Conservation (phyloP, 1,140 invertebrate species). For the Ips nitidus region DNA sequence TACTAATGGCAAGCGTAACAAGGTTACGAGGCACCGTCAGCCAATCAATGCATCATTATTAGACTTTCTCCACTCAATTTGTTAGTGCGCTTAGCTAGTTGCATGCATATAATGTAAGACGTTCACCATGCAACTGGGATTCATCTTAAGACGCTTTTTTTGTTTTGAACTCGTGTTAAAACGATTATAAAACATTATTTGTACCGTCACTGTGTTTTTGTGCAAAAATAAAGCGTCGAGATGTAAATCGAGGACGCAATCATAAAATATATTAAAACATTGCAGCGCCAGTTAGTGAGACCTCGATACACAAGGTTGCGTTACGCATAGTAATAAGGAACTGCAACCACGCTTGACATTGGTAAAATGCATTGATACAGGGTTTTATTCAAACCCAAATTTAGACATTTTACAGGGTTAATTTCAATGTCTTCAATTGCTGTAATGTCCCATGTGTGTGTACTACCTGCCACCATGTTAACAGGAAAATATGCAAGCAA, state of each 20-base stretch:
- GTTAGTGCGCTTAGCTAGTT: slow-evolving; percentile 15
- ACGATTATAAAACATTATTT: slow-evolving; percentile 12
- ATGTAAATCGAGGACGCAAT: slow-evolving; percentile 44
- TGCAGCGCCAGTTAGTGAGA: slow-evolving; percentile 40
- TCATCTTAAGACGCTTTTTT: too few species aligned
- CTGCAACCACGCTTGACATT: slow-evolving; percentile 42
- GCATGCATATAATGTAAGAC: background rate
- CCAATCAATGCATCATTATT: slow-evolving; percentile 49
- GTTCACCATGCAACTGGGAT: too few species aligned
- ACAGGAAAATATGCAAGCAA: too few species aligned
- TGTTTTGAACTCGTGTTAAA: too few species aligned
- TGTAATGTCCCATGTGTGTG: too few species aligned
- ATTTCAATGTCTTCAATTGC: too few species aligned
- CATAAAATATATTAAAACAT: slow-evolving; percentile 42
- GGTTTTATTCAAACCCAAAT: slow-evolving; percentile 21
- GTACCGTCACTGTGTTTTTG: slow-evolving; percentile 21
- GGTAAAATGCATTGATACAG: slow-evolving; percentile 31
- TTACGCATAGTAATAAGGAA: slow-evolving; percentile 47
- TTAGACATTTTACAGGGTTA: slow-evolving; percentile 10
- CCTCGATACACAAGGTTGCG: slow-evolving; percentile 44
- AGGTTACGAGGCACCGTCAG: slow-evolving; percentile 45
- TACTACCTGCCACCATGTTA: too few species aligned
- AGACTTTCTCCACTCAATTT: slow-evolving; percentile 46
- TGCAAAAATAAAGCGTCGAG: slow-evolving; percentile 35
- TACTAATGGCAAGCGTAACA: slow-evolving; percentile 49